phyloP scores from a whole-genome alignment of 2,113 vertebrate genomes.

The Bos taurus region ARS-UCD2.0 NC_037328.1:25040501-25041000 shows the following conservation, averaged over 20 bases:
- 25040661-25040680: not conserved
- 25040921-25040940: not conserved
- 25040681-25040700: not conserved
- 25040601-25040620: not conserved
- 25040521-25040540: not conserved
- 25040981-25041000: not conserved
- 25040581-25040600: not conserved
- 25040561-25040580: accelerated
- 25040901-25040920: not conserved
- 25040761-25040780: not conserved
- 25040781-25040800: not conserved
- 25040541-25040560: not conserved
- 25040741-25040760: not conserved
- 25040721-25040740: not conserved
- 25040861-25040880: not conserved
- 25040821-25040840: not conserved
- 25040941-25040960: not conserved
- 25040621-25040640: not conserved
- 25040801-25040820: not conserved
- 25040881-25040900: not conserved
- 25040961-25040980: not conserved
- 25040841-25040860: not conserved
- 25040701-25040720: not conserved
- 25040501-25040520: not conserved
- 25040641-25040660: not conserved